Percentiles rank a stretch among this genome's conserved stretches.
Evolutionary conservation across 2,888 invertebrate species (phyloP).

Genomic region (Melieria crassipennis): DNA sequence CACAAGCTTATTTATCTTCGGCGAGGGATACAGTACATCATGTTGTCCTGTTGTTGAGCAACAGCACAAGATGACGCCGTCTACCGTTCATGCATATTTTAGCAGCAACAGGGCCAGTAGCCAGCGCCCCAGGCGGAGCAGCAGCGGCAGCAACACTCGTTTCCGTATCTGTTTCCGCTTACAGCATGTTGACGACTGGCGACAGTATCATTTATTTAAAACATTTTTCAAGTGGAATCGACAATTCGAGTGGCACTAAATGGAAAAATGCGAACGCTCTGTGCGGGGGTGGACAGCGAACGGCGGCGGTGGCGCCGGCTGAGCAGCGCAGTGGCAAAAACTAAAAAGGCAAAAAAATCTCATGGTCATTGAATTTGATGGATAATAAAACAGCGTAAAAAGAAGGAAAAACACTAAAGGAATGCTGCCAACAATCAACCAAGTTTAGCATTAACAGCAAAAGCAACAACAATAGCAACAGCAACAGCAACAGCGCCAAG

Average conservation of each 20-base stretch:
- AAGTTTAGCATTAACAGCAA: slow-evolving; percentile 13
- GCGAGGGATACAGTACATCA: slow-evolving; percentile 6
- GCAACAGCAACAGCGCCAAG: slow-evolving; percentile 5
- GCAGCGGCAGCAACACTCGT: slow-evolving; percentile 11
- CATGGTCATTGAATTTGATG: slow-evolving; percentile 6
- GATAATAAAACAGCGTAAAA: neutral
- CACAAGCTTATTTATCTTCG: slow-evolving; percentile 14
- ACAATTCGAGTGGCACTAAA: no score
- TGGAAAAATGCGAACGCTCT: slow-evolving; percentile 8
- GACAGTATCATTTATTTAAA: slow-evolving; percentile 26
- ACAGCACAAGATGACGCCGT: neutral
- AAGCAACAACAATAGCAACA: slow-evolving; percentile 1
- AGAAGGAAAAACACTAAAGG: no score
- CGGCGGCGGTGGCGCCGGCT: neutral
- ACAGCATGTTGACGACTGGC: slow-evolving; percentile 10
- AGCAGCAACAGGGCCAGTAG: neutral
- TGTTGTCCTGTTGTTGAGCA: slow-evolving; percentile 3
- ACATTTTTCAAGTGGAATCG: slow-evolving; percentile 11
- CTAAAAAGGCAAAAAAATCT: neutral
- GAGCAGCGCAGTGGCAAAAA: neutral
- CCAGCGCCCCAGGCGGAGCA: neutral
- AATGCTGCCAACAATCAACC: slow-evolving; percentile 6
- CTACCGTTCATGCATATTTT: neutral
- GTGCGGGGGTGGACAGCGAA: neutral
- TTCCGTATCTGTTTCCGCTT: slow-evolving; percentile 22